These are phyloP conservation scores for Yponomeuta malinellus DNA, from an alignment of 2,888 invertebrate species.

Conservation along the genomic window DNA sequence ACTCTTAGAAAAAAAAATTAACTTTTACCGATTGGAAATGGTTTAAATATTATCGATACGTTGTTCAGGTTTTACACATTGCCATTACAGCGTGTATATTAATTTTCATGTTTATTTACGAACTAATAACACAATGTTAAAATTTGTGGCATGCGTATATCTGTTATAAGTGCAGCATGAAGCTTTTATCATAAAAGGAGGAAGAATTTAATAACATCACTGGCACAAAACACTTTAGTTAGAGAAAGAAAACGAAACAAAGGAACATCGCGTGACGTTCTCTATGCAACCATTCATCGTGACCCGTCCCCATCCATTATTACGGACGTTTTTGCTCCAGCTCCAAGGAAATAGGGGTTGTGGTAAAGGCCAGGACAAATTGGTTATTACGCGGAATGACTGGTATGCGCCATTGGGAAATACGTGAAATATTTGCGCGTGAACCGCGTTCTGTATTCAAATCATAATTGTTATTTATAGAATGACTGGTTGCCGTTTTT, in stretches of 20 bases:
- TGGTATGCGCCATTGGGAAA: conserved; percentile 13
- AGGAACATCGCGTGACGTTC: neutral
- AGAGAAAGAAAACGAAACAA: neutral
- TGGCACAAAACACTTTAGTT: neutral
- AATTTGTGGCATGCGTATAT: too few relatives aligned
- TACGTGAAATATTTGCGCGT: conserved; percentile 9
- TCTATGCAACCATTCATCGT: neutral
- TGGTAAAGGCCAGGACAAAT: neutral
- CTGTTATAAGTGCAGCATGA: neutral
- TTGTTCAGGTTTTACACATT: too few relatives aligned
- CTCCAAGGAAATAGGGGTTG: neutral
- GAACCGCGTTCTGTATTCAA: conserved; percentile 6
- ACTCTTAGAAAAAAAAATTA: too few relatives aligned
- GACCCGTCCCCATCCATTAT: neutral
- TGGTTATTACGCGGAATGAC: neutral
- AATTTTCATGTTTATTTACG: too few relatives aligned
- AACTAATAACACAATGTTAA: too few relatives aligned
- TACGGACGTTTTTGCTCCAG: neutral
- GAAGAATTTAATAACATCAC: neutral
- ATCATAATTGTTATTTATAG: conserved; percentile 1
- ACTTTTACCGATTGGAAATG: too few relatives aligned
- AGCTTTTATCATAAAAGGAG: neutral
- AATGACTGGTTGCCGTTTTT: neutral
- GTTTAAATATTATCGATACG: too few relatives aligned
- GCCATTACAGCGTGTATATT: too few relatives aligned